A percentile compares a stretch with the other conserved stretches of the same genome.
phyloP scores from a whole-genome alignment of 2,797 vertebrate species.

The Anableps anableps region DNA sequence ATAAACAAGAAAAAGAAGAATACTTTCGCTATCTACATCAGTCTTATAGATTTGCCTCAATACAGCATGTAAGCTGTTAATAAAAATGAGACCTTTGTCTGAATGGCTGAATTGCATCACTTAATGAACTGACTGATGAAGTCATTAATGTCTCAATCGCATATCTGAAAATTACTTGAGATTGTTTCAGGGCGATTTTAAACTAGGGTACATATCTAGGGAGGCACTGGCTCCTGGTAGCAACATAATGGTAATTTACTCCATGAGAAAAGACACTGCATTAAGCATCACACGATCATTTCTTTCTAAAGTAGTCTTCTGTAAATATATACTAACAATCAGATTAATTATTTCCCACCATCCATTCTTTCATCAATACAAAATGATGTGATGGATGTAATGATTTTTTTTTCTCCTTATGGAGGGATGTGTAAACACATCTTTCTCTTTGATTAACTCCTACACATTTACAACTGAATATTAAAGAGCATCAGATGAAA shows the following conservation, averaged over 20 bases:
- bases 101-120: not conserved
- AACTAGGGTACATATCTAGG: slow-evolving; percentile 42
- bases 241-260: slow-evolving; percentile 45
- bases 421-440: not conserved
- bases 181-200: slow-evolving; percentile 35
- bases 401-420: not conserved
- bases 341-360: not conserved
- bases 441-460: not conserved
- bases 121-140: slow-evolving; percentile 2
- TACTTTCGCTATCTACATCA: not conserved
- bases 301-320: not conserved
- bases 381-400: not conserved
- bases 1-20: not conserved
- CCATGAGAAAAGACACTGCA: slow-evolving; percentile 59
- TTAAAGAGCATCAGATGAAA: not conserved
- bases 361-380: not conserved
- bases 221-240: slow-evolving; percentile 29
- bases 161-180: slow-evolving; percentile 1
- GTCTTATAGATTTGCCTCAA: not conserved
- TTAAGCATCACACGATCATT: slow-evolving; percentile 25
- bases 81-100: not conserved
- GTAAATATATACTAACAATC: not conserved
- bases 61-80: not conserved
- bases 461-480: not conserved
- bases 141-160: not conserved